Base-by-base conservation (phyloP, 2,888 invertebrate species). In the Drosophila nr. fundita region DNA sequence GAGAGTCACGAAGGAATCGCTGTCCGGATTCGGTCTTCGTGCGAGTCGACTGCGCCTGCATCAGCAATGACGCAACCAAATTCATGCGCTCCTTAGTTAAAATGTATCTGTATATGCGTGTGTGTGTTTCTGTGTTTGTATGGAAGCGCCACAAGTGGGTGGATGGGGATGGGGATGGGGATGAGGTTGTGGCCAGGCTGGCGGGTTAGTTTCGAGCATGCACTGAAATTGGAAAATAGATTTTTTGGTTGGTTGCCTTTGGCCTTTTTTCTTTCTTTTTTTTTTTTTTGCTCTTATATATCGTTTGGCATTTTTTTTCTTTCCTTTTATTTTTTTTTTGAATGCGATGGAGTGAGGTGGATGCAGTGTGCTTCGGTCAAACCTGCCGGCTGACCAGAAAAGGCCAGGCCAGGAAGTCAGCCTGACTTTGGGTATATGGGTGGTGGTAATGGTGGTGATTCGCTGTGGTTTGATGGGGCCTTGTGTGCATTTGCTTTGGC, bases 181-280 rank as follows among this genome's bases (percentile, higher is more conserved):
- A 10, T 73, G 68, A 50, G 70, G 40, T 49, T 70, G 67, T 62
- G 58, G 68, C 69, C 60, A 64, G 68, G 65, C 70, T 64, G 59
- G 30, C 66, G 79, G 70, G 76, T 58, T 68, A 75, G 81, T 83
- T 83, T 80, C 70, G 83, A 76, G 80, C 79, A 76, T 87, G 82
- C 82, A 76, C 84, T 76, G 83, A 89, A 91, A 90, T 89, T 90
- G 91, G 90, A 90, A 89, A 90, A 88, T 88, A 84, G 84, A 84
- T 89, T 87, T 87, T 90, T 91, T 88, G 87, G 91, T 90, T 86
- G 90, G 88, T 69, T 86, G 89, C 83, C 73, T 82, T 87, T 85
- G 71, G 63, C 68, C 59, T 68, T 72, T 83, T 81, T 68, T 54
- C 65, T 61, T 55, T 55, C 59, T 60, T 7, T 52, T 63, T 52